Base-by-base conservation (phyloP, 2,113 vertebrate species). In the Oryzias curvinotus region DNA sequence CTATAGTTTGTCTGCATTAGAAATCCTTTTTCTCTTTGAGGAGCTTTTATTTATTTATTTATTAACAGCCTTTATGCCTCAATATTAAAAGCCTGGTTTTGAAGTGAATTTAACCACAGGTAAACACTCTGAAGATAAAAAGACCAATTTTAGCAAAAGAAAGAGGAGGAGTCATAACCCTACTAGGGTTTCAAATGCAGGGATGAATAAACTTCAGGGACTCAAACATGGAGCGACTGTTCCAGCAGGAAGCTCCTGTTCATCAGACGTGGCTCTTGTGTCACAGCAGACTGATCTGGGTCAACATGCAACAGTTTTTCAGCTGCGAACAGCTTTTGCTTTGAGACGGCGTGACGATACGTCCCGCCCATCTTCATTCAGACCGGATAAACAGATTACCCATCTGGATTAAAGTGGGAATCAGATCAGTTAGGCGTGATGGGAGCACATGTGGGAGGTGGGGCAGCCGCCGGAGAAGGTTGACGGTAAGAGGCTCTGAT, bases 321-420 rank as follows among this genome's bases (percentile, higher is more conserved):
- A 70, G 44, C 77, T 65, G 71, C 17, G 19, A 16, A 36, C 7
- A 30, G 47, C 65, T 19, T 51, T 50, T 23, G 48, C 65, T 36
- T n/a, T 48, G 60, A 16, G n/a, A 18, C 10, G 56, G 30, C 16
- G 0, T 44, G 52, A 58, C 10, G 21, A 71, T 81, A 75, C 42
- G 69, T 62, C 46, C 42, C 42, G 52, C 57, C 3, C 10, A 10
- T 62, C 68, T 74, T 68, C 44, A 74, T 80, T 28, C 57, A 0
- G 2, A 1, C 13, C 13, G 53, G 48, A 18, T 80, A 79, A 87
- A 75, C 16, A 65, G 69, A 80, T 85, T 75, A 80, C 25, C 30
- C 41, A 14, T 61, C 4, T 0, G 14, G 74, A 57, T 67, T 16
- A 54, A 56, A 48, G 23, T 18, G 21, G 15, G 63, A 68, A 60